Percentiles rank a stretch among this genome's conserved stretches.
These are phyloP conservation scores for Eleginops maclovinus DNA, from an alignment of 2,113 vertebrate species.

Conservation along the genomic window DNA sequence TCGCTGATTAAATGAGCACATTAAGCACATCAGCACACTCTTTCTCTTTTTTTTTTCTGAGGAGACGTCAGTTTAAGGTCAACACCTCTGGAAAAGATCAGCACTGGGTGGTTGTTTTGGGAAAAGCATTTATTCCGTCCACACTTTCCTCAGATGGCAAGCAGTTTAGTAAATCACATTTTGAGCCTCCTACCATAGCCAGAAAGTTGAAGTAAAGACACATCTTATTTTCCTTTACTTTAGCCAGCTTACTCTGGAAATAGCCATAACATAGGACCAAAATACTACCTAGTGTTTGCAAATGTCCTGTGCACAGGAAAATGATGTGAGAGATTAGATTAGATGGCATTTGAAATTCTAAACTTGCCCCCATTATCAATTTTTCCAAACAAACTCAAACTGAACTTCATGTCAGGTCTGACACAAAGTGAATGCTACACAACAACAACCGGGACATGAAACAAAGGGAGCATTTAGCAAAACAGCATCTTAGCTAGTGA, in stretches of 20 bases:
- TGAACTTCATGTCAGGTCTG: slow-evolving; percentile 25
- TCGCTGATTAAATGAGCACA: slow-evolving; percentile 73
- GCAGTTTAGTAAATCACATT: background rate
- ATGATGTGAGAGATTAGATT: background rate
- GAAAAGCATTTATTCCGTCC: background rate
- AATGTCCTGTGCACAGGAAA: background rate
- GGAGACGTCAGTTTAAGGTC: slow-evolving; percentile 24
- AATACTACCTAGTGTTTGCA: too few species aligned
- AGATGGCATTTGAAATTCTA: background rate
- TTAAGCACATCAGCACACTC: slow-evolving; percentile 70
- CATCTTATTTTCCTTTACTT: background rate
- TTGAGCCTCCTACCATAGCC: background rate
- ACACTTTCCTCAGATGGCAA: background rate
- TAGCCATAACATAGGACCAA: background rate
- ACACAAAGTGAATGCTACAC: slow-evolving; percentile 23
- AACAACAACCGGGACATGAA: slow-evolving; percentile 35
- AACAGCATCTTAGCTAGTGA: slow-evolving; percentile 57
- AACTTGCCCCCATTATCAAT: background rate
- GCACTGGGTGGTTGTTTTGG: background rate
- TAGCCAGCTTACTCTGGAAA: background rate
- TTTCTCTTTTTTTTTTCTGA: background rate
- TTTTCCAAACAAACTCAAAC: slow-evolving; percentile 30
- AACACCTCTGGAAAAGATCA: background rate
- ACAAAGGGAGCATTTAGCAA: slow-evolving; percentile 62
- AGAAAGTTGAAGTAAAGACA: background rate